Conservation (phyloP, 2,797 vertebrate genomes). For the Dendrocincla fuliginosa region DNA sequence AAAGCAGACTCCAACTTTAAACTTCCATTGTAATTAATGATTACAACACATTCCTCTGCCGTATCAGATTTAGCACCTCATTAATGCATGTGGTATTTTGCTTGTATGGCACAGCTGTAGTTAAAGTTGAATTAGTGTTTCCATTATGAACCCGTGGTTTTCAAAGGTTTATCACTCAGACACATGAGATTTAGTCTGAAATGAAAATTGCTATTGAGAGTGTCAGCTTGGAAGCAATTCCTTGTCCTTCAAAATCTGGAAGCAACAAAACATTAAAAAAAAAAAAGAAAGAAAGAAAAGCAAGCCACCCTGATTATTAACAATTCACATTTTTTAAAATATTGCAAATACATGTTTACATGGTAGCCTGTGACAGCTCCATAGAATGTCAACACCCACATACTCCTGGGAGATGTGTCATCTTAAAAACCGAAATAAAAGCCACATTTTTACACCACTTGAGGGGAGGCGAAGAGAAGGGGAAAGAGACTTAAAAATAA, state of each 20-base stretch:
- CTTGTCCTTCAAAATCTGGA: slow-evolving; percentile 61
- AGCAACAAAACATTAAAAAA: slow-evolving; percentile 1
- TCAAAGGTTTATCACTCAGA: slow-evolving; percentile 65
- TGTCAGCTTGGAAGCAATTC: slow-evolving; percentile 49
- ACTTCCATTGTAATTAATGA: slow-evolving; percentile 65
- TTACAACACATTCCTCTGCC: slow-evolving; percentile 26
- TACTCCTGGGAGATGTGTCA: slow-evolving; percentile 63
- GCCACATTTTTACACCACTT: slow-evolving; percentile 49
- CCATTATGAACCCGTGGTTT: slow-evolving; percentile 50
- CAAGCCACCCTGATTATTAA: slow-evolving; percentile 62
- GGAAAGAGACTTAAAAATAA: slow-evolving; percentile 39
- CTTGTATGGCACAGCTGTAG: slow-evolving; percentile 33
- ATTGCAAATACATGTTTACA: slow-evolving; percentile 71
- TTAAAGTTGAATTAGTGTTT: slow-evolving; percentile 65
- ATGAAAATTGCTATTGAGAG: slow-evolving; percentile 25
- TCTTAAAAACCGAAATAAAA: slow-evolving; percentile 53
- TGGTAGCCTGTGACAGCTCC: slow-evolving; percentile 69
- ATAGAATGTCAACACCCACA: slow-evolving; percentile 69
- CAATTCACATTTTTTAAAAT: slow-evolving; percentile 69
- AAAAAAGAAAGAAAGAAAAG: background rate
- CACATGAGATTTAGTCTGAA: slow-evolving; percentile 54
- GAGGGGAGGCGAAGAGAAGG: slow-evolving; percentile 21
- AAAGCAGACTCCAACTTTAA: slow-evolving; percentile 45
- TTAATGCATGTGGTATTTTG: slow-evolving; percentile 55
- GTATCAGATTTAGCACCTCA: slow-evolving; percentile 52